phyloP scores from a whole-genome alignment of 2,797 vertebrate species.

The Gambusia yucatana region DNA sequence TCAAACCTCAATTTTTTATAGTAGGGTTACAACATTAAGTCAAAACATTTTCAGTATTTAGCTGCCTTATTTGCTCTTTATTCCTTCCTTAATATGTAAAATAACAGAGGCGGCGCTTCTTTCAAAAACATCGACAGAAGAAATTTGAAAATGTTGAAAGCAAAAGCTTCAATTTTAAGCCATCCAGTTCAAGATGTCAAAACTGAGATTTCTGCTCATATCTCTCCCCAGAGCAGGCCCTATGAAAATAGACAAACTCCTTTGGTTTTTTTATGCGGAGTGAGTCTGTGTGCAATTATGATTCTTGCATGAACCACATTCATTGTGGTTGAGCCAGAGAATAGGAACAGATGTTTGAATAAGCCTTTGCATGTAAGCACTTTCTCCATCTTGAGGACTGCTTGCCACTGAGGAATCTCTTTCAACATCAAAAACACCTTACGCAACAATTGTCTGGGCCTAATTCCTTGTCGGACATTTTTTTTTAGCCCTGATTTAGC shows the following conservation, averaged over 20 bases:
- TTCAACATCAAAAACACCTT: slow-evolving; percentile 57
- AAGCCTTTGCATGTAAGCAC: slow-evolving; percentile 67
- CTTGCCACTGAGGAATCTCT: slow-evolving; percentile 67
- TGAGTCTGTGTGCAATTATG: slow-evolving; percentile 72
- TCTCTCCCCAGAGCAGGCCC: slow-evolving; percentile 26
- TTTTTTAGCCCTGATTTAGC: slow-evolving; percentile 60
- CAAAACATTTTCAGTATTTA: not conserved
- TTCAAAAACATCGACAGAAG: not conserved
- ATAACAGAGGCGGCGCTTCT: not conserved
- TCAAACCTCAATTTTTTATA: no score
- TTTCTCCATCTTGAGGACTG: slow-evolving; percentile 64
- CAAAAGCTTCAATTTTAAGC: not conserved
- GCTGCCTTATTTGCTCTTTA: not conserved
- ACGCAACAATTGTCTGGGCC: slow-evolving; percentile 50
- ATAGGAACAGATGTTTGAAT: slow-evolving; percentile 73
- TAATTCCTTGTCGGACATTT: slow-evolving; percentile 57
- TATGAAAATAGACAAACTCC: slow-evolving; percentile 37
- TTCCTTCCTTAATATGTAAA: not conserved
- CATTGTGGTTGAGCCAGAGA: slow-evolving; percentile 67
- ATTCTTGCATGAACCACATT: slow-evolving; percentile 68
- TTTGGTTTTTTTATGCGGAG: slow-evolving; percentile 35
- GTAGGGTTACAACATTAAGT: no score
- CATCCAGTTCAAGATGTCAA: slow-evolving; percentile 22
- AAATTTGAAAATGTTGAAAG: not conserved
- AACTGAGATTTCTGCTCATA: slow-evolving; percentile 29